A percentile compares a stretch with the other conserved stretches of the same genome.
Conservation (phyloP, 2,113 vertebrate genomes). For the Nannobrachium achirus region DNA sequence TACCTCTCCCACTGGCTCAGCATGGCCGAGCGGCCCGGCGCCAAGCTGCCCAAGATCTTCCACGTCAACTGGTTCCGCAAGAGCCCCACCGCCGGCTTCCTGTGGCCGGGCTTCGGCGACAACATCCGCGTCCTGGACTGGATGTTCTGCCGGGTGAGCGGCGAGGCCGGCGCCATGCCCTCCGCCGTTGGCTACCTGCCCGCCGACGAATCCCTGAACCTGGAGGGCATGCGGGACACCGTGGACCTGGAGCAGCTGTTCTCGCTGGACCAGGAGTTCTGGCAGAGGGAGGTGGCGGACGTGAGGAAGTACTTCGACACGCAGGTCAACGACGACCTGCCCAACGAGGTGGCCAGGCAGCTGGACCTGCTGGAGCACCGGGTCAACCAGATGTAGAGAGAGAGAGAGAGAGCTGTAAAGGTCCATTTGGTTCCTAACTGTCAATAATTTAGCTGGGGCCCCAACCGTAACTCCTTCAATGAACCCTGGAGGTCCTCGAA, state of each 20-base stretch:
- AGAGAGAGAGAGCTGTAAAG: no score
- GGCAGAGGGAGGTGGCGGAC: conserved; percentile 88
- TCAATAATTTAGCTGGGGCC: no score
- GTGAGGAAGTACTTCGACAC: conserved; percentile 86
- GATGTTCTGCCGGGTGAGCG: conserved; percentile 90
- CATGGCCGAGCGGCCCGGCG: conserved; percentile 86
- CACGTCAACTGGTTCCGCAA: conserved; percentile 99
- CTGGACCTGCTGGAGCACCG: conserved; percentile 85
- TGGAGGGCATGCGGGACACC: conserved; percentile 79
- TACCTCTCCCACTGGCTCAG: conserved; percentile 97
- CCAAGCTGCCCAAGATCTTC: conserved; percentile 94
- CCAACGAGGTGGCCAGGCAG: conserved; percentile 85
- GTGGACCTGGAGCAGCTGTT: conserved; percentile 84
- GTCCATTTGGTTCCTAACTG: no score
- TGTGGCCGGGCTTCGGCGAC: conserved; percentile 96
- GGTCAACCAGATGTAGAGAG: conserved; percentile 82
- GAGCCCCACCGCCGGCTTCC: conserved; percentile 86
- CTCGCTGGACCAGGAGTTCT: conserved; percentile 87
- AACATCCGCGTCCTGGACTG: conserved; percentile 94
- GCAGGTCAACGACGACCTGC: conserved; percentile 91
- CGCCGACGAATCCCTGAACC: conserved; percentile 75
- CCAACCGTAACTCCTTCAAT: not conserved
- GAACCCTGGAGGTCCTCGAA: no score
- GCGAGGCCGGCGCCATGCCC: conserved; percentile 75
- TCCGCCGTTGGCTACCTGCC: conserved; percentile 91